phyloP scores from a whole-genome alignment of 2,797 vertebrate genomes.

The Menidia menidia region DNA sequence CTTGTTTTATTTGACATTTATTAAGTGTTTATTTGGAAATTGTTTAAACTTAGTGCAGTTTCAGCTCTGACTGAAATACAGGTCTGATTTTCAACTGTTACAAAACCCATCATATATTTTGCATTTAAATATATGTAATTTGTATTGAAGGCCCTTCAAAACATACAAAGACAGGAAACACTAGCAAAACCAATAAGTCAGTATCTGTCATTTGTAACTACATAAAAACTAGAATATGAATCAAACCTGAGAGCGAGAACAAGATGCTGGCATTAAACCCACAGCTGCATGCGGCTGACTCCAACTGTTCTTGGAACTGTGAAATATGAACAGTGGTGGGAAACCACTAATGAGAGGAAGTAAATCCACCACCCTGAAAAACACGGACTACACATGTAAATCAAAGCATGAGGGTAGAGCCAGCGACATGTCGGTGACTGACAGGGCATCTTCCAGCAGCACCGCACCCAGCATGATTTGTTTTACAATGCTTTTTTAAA shows the following conservation, averaged over 20 bases:
- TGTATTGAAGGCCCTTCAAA: neutral
- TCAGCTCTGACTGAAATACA: slow-evolving; percentile 25
- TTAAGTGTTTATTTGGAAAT: slow-evolving; percentile 18
- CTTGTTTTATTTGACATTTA: slow-evolving; percentile 21
- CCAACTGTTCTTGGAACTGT: slow-evolving; percentile 42
- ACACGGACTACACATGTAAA: slow-evolving; percentile 2
- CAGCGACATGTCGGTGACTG: neutral
- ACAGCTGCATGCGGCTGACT: slow-evolving; percentile 28
- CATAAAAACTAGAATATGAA: slow-evolving; percentile 19
- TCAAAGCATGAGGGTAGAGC: neutral
- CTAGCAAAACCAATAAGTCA: neutral
- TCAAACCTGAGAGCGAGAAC: slow-evolving; percentile 27
- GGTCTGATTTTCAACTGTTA: slow-evolving; percentile 38
- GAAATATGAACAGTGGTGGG: slow-evolving; percentile 8
- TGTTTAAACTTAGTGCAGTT: slow-evolving; percentile 29
- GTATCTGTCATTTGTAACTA: slow-evolving; percentile 5
- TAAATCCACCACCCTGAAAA: slow-evolving; percentile 13
- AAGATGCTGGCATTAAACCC: slow-evolving; percentile 17
- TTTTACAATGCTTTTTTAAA: neutral
- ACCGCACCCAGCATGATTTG: neutral
- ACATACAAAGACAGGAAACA: neutral
- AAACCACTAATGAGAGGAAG: slow-evolving; percentile 6
- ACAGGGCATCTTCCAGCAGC: neutral
- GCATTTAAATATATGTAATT: neutral
- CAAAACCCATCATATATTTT: neutral